These are phyloP conservation scores for Halcyon leucocephala DNA, from an alignment of 2,797 vertebrate species.

Conservation along the genomic window DNA sequence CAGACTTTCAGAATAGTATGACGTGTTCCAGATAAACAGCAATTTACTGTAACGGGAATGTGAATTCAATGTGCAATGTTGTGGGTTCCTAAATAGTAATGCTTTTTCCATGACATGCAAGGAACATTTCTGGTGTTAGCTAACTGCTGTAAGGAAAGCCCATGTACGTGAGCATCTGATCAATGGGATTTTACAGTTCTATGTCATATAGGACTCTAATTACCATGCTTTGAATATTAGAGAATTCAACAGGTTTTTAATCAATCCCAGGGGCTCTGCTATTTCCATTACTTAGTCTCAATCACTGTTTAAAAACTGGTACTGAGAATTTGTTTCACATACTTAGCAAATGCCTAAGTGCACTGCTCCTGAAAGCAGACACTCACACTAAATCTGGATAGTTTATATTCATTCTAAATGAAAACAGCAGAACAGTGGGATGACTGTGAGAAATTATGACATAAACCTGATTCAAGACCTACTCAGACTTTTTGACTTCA, in stretches of 20 bases:
- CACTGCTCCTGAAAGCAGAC: constrained; percentile 14
- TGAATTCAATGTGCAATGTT: neutral
- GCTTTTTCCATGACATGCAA: constrained; percentile 44
- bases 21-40: neutral
- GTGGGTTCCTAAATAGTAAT: neutral
- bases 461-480: constrained; percentile 61
- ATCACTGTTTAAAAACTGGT: neutral
- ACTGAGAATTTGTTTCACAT: constrained; percentile 27
- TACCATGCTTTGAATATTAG: neutral
- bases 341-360: constrained; percentile 32
- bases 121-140: constrained; percentile 5
- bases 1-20: neutral
- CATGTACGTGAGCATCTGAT: constrained; percentile 28
- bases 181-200: neutral
- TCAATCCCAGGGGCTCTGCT: constrained; percentile 11
- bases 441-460: constrained; percentile 38
- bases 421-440: constrained; percentile 37
- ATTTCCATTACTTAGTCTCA: constrained; percentile 42
- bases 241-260: constrained; percentile 1
- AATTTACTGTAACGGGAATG: neutral
- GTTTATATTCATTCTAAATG: constrained; percentile 9
- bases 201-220: constrained; percentile 22
- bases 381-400: neutral
- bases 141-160: constrained; percentile 11
- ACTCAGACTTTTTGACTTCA: constrained; percentile 49